These are phyloP conservation scores for Lonchura striata DNA, from an alignment of 2,113 vertebrate species.

Conservation along the genomic window DNA sequence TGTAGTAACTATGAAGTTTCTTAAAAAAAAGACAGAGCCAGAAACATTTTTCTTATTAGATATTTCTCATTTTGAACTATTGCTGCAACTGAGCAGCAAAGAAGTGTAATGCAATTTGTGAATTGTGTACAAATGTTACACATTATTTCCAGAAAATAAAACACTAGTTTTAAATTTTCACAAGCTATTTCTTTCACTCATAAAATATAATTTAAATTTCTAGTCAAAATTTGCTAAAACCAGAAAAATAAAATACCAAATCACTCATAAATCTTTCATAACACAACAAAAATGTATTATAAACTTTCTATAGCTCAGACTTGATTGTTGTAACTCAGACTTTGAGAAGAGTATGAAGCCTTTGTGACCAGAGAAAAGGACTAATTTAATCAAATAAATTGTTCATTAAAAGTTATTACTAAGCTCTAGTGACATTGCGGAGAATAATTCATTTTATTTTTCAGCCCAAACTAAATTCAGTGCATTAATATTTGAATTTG, in stretches of 20 bases:
- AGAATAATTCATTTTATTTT: constrained; percentile 1
- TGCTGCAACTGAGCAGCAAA: background rate
- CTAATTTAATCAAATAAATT: background rate
- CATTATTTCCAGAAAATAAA: background rate
- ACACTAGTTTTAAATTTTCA: background rate
- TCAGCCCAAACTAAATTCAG: background rate
- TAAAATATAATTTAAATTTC: background rate
- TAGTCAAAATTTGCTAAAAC: background rate
- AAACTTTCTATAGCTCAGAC: background rate
- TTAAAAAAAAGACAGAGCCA: background rate
- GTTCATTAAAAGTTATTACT: background rate
- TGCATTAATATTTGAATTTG: constrained; percentile 26
- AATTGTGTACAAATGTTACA: background rate
- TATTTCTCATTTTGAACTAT: background rate
- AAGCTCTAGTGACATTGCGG: background rate
- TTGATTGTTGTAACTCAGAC: background rate
- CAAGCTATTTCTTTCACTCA: background rate
- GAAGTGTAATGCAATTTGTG: background rate
- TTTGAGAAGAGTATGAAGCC: background rate
- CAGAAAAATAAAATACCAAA: background rate
- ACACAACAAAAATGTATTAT: background rate
- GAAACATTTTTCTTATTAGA: background rate
- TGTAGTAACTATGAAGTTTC: background rate
- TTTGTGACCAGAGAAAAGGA: background rate
- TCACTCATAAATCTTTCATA: background rate